A percentile compares a stretch with the other conserved stretches of the same genome.
Evolutionary conservation across 2,797 vertebrate genomes (phyloP).

Genomic region (Champsocephalus gunnari): DNA sequence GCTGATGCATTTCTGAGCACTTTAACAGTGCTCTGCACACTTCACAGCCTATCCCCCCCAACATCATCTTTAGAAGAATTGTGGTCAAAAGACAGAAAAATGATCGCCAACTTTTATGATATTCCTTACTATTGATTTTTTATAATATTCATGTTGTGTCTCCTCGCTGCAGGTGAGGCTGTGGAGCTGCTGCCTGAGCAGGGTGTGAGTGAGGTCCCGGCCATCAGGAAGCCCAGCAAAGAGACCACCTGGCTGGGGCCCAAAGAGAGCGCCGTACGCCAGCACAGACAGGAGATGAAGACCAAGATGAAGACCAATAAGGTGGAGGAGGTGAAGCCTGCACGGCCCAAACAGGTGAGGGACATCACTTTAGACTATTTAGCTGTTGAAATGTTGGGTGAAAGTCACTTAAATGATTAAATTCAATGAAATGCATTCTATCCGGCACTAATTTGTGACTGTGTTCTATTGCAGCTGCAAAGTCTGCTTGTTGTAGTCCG

Average conservation of each 20-base stretch:
- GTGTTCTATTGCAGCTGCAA: background rate
- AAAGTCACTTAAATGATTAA: background rate
- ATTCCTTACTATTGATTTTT: background rate
- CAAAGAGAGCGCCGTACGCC: slow-evolving; percentile 84
- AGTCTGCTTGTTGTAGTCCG: background rate
- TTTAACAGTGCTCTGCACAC: slow-evolving; percentile 44
- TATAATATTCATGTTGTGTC: background rate
- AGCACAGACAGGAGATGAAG: slow-evolving; percentile 83
- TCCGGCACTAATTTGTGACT: background rate
- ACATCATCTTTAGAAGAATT: slow-evolving; percentile 23
- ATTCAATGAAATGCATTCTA: background rate
- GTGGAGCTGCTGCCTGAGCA: slow-evolving; percentile 69
- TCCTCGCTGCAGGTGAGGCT: slow-evolving; percentile 68
- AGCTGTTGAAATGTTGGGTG: background rate
- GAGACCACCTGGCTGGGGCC: slow-evolving; percentile 80
- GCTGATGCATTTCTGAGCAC: slow-evolving; percentile 43
- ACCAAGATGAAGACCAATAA: slow-evolving; percentile 87
- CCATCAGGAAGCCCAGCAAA: slow-evolving; percentile 76
- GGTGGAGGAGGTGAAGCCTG: slow-evolving; percentile 79
- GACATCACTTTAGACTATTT: too few species aligned
- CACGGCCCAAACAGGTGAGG: slow-evolving; percentile 80
- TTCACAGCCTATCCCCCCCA: background rate
- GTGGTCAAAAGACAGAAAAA: background rate
- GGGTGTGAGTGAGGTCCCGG: slow-evolving; percentile 76
- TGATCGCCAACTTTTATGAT: background rate